These are phyloP conservation scores for Fulmarus glacialis DNA, from an alignment of 2,113 vertebrate species.

Conservation along the genomic window DNA sequence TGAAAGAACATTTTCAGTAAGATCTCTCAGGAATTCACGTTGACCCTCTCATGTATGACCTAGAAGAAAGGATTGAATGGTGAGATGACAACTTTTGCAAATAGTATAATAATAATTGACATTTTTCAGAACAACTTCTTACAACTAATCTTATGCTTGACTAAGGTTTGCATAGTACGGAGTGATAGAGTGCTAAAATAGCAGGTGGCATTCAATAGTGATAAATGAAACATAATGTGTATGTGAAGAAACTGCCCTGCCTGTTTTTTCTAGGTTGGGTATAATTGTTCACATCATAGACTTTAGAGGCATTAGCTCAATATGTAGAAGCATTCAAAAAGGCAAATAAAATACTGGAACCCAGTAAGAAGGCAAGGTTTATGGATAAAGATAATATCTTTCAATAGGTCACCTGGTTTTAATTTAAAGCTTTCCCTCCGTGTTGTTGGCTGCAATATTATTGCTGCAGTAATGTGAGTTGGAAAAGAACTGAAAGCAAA, in stretches of 20 bases:
- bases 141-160: not conserved
- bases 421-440: not conserved
- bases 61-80: not conserved
- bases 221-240: not conserved
- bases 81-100: not conserved
- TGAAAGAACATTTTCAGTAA: not conserved
- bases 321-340: not conserved
- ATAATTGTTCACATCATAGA: not conserved
- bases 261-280: not conserved
- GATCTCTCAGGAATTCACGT: not conserved
- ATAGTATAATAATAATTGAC: not conserved
- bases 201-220: not conserved
- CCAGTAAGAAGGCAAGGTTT: not conserved
- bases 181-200: not conserved
- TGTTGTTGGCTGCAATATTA: not conserved
- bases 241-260: not conserved
- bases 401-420: not conserved
- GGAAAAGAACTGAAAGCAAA: not conserved
- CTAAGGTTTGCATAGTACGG: not conserved
- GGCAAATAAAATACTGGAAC: not conserved
- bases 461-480: not conserved
- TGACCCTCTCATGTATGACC: not conserved
- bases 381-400: not conserved
- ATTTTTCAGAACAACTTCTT: not conserved
- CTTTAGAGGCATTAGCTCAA: not conserved